Evolutionary conservation across 2,888 invertebrate genomes (phyloP).

Genomic region (Drymonia ruficornis): DNA sequence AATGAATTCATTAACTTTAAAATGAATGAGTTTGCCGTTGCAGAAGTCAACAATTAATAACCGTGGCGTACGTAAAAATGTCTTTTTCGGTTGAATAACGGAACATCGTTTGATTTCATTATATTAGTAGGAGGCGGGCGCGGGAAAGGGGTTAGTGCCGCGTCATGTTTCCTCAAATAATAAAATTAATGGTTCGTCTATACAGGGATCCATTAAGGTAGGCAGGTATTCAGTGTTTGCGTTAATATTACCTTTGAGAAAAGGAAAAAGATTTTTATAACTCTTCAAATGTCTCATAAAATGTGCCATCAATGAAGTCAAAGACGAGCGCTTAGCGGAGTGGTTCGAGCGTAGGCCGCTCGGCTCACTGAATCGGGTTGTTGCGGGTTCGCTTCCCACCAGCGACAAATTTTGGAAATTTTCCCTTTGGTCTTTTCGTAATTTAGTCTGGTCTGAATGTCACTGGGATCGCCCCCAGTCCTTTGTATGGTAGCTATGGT

Average conservation of each 20-base stretch:
- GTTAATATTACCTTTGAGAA: constrained; percentile 33
- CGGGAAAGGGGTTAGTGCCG: constrained; percentile 57
- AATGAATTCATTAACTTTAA: neutral
- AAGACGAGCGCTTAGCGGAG: no score
- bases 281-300: neutral
- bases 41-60: constrained; percentile 25
- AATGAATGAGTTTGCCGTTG: constrained; percentile 11
- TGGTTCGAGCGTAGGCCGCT: no score
- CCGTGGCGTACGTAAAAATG: constrained; percentile 18
- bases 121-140: constrained; percentile 50
- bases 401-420: no score
- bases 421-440: no score
- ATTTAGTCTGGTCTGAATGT: no score
- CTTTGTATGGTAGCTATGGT: no score
- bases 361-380: no score
- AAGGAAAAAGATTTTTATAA: constrained; percentile 27
- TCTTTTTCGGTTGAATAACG: constrained; percentile 35
- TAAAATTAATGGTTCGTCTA: constrained; percentile 67
- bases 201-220: constrained; percentile 61
- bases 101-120: constrained; percentile 65
- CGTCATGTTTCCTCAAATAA: constrained; percentile 67
- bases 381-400: no score
- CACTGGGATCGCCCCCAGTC: no score
- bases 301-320: neutral
- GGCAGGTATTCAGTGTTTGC: constrained; percentile 45